Percentiles rank a stretch among this genome's conserved stretches.
These are phyloP conservation scores for Mus caroli DNA, from an alignment of 2,797 vertebrate genomes.

Conservation along the genomic window DNA sequence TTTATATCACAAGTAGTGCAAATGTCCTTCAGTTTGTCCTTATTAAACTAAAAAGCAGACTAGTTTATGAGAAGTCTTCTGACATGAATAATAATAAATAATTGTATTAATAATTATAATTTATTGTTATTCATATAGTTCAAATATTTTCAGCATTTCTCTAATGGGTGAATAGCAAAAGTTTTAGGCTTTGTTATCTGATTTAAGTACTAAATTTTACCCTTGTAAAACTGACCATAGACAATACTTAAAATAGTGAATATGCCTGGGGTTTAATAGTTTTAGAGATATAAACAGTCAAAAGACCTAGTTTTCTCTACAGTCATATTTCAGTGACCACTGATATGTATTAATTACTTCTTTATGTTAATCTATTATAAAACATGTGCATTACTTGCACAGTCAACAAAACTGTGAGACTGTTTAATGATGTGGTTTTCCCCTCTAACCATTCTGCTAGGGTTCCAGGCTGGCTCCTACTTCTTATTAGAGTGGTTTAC, in stretches of 20 bases:
- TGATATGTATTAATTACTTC: slow-evolving; percentile 68
- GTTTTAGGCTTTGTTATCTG: not conserved
- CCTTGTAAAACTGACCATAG: slow-evolving; percentile 11
- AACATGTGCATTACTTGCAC: slow-evolving; percentile 37
- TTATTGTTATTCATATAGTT: not conserved
- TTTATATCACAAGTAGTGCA: not conserved
- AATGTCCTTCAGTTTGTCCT: not conserved
- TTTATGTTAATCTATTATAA: slow-evolving; percentile 31
- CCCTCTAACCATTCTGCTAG: slow-evolving; percentile 33
- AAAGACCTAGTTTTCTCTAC: slow-evolving; percentile 19
- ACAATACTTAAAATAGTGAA: slow-evolving; percentile 56
- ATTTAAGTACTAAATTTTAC: slow-evolving; percentile 13
- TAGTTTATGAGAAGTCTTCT: not conserved
- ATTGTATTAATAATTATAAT: not conserved
- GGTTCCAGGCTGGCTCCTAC: not conserved
- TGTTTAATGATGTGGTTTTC: slow-evolving; percentile 21
- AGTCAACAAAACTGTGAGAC: slow-evolving; percentile 49
- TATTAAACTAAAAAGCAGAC: not conserved
- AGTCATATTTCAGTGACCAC: slow-evolving; percentile 44
- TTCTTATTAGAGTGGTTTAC: not conserved
- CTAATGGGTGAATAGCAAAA: not conserved
- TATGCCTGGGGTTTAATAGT: slow-evolving; percentile 42
- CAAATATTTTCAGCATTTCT: slow-evolving; percentile 14
- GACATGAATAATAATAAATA: not conserved
- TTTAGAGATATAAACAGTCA: slow-evolving; percentile 48